These are phyloP conservation scores for Zele albiditarsus DNA, from an alignment of 2,888 invertebrate species.

Conservation along the genomic window DNA sequence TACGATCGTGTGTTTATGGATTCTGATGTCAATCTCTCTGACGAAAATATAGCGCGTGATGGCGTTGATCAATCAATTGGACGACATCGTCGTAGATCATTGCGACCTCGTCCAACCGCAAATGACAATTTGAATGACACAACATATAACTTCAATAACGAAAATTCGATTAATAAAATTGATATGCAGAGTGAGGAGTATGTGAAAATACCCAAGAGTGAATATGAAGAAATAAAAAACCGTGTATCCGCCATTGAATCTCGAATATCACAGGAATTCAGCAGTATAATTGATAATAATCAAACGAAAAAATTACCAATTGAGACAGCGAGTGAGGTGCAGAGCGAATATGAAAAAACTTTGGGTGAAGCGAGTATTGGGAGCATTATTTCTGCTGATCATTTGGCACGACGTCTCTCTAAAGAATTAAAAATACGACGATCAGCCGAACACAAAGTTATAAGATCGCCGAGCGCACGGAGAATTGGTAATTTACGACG, in stretches of 20 bases:
- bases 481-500: conserved; percentile 85
- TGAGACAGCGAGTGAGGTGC: conserved; percentile 79
- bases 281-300: conserved; percentile 59
- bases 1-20: conserved; percentile 65
- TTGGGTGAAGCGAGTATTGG: conserved; percentile 81
- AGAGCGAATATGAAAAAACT: conserved; percentile 83
- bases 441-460: conserved; percentile 80
- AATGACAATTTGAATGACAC: neutral
- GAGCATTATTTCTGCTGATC: conserved; percentile 79
- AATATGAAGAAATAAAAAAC: conserved; percentile 86
- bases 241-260: conserved; percentile 83
- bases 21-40: conserved; percentile 68
- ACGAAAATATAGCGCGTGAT: conserved; percentile 57
- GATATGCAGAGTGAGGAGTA: conserved; percentile 75
- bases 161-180: neutral
- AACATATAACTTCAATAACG: neutral
- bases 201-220: conserved; percentile 82
- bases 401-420: conserved; percentile 81
- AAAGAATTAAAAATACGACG: conserved; percentile 84
- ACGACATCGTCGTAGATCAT: conserved; percentile 48
- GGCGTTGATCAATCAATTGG: neutral
- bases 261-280: conserved; percentile 81
- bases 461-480: conserved; percentile 86
- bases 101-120: conserved; percentile 38
- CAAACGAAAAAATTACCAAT: conserved; percentile 58